phyloP scores from a whole-genome alignment of 2,888 invertebrate species.

The Salpingus planirostris region DNA sequence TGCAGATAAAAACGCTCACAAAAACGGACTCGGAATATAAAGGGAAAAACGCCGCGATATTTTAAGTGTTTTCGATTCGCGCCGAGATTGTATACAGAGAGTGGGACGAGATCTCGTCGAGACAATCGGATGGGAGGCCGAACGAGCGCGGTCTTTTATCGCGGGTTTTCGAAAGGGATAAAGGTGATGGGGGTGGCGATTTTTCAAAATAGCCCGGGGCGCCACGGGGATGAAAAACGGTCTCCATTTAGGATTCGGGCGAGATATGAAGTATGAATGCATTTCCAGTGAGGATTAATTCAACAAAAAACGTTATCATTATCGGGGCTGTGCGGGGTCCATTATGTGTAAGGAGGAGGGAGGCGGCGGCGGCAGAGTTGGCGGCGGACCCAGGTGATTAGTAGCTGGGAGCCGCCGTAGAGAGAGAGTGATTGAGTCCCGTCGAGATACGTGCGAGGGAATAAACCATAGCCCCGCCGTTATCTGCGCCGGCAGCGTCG shows the following conservation, averaged over 20 bases:
- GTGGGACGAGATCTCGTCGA: no score
- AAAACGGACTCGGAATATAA: no score
- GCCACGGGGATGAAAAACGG: constrained; percentile 41
- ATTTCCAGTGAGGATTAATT: constrained; percentile 40
- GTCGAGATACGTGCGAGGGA: constrained; percentile 36
- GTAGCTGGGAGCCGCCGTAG: constrained; percentile 25
- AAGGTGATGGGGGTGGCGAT: no score
- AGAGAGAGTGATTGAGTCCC: constrained; percentile 38
- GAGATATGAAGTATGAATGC: constrained; percentile 42
- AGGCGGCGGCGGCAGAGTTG: constrained; percentile 8
- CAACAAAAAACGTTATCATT: constrained; percentile 36
- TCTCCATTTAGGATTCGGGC: constrained; percentile 31
- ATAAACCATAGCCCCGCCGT: constrained; percentile 32
- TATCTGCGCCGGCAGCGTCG: constrained; percentile 36
- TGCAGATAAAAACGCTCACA: no score
- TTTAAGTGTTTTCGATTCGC: no score
- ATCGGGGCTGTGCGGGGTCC: constrained; percentile 22
- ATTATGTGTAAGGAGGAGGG: constrained; percentile 24
- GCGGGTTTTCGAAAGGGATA: no score
- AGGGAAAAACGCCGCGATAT: no score
- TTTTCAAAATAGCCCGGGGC: no score
- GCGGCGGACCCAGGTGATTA: constrained; percentile 34
- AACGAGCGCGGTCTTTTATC: no score
- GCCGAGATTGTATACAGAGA: no score
- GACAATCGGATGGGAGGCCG: no score